Conservation (phyloP, 2,888 invertebrate genomes). For the Phytoseiulus persimilis region DNA sequence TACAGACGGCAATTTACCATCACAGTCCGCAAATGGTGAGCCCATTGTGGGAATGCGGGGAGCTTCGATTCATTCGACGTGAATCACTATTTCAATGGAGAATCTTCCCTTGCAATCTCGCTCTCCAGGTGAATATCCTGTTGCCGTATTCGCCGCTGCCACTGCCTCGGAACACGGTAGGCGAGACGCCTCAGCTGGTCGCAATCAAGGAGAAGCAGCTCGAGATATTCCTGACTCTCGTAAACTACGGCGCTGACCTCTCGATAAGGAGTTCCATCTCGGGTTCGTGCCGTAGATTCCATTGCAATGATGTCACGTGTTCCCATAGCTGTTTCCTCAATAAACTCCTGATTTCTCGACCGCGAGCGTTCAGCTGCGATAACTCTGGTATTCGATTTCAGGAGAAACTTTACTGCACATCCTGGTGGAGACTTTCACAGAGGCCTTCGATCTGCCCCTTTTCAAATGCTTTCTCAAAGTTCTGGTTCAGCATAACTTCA, state of each 20-base stretch:
- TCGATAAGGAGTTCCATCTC: background rate
- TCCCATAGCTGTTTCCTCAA: too few species aligned
- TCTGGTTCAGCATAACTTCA: background rate
- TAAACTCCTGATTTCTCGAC: too few species aligned
- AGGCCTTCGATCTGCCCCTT: constrained; percentile 23
- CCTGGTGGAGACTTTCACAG: constrained; percentile 21
- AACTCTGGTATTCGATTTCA: background rate
- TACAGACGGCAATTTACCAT: constrained; percentile 25
- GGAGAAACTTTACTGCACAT: constrained; percentile 17
- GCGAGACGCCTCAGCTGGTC: constrained; percentile 34
- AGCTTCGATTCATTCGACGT: too few species aligned
- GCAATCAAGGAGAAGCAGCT: constrained; percentile 25
- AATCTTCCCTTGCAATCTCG: background rate
- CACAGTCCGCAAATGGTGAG: constrained; percentile 25
- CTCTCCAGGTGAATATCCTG: constrained; percentile 13
- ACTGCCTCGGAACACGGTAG: background rate
- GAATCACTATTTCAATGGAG: background rate
- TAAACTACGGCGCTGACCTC: background rate
- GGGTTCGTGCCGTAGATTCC: background rate
- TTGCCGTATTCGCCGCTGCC: constrained; percentile 15
- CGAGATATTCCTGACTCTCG: constrained; percentile 15
- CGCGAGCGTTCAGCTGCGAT: background rate
- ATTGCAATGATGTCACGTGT: too few species aligned
- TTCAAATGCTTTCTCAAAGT: constrained; percentile 8
- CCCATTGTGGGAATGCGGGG: too few species aligned